Evolutionary conservation across 2,797 vertebrate genomes (phyloP).

Genomic region (Acestrorhynchus altus): DNA sequence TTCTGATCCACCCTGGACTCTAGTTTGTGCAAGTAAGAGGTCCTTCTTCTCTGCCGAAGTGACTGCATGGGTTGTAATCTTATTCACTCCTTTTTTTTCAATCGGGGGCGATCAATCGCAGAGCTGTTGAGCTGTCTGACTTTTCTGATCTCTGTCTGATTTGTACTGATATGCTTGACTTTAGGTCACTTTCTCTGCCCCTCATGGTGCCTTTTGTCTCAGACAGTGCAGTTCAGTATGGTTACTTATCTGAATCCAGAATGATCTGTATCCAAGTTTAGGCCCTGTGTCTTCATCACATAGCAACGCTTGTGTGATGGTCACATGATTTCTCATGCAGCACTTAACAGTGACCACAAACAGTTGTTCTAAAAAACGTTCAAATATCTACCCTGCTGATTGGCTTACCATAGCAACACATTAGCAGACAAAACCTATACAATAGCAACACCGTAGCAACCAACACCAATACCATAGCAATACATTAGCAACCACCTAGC

Average conservation of each 20-base stretch:
- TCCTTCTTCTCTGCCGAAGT: conserved; percentile 67
- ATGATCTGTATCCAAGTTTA: not conserved
- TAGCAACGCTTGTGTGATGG: not conserved
- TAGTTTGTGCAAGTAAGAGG: conserved; percentile 98
- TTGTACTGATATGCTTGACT: conserved; percentile 16
- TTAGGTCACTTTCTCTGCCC: conserved; percentile 2
- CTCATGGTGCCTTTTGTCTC: not conserved
- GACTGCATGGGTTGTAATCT: conserved; percentile 76
- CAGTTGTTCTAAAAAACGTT: too few species aligned
- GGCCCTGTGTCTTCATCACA: not conserved
- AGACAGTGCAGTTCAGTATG: not conserved
- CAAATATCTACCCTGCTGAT: too few species aligned
- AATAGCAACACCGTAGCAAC: too few species aligned
- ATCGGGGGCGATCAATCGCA: conserved; percentile 71
- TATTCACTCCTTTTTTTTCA: conserved; percentile 57
- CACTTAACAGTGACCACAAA: not conserved
- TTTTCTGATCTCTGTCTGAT: conserved; percentile 46
- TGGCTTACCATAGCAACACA: too few species aligned
- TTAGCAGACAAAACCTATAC: too few species aligned
- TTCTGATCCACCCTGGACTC: conserved; percentile 79
- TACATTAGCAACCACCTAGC: too few species aligned
- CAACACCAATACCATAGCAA: too few species aligned
- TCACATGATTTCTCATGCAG: not conserved
- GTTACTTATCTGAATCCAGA: not conserved
- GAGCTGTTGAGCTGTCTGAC: conserved; percentile 51